Evolutionary conservation across 2,888 invertebrate species (phyloP), one percentile per base, ranked within the genome.

Genomic region (Copidosoma aretas): DNA sequence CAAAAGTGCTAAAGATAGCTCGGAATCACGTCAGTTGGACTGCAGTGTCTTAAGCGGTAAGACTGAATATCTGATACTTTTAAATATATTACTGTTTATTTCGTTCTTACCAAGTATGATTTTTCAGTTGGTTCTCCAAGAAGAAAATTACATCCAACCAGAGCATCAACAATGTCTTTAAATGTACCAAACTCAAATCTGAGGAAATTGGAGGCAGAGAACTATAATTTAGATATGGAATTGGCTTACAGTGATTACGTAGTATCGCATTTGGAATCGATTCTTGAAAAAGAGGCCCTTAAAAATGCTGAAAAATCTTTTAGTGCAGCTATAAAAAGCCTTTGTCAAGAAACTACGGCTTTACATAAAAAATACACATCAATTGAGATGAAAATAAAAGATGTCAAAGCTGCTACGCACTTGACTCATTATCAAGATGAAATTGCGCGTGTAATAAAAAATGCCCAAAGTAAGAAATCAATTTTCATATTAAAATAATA

Each of bases 181-280:
- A 10, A 46, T 32, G 24, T 64, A 10, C 60, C 54, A 49, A 43
- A 62, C 22, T 8, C 54, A 59, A 67, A 53, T 56, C 57, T 72
- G 22, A 69, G 67, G 46, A 72, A 67, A 65, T 22, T 69, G 41
- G 69, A 72, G 52, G 67, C 62, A n/a, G 71, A 72, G 46, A 65
- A 70, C 58, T 60, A 67, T 53, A 72, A 70, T 65, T 70, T 72
- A 22, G 72, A 72, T 58, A 41, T 72, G 21, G 72, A 72, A 12
- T 51, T 70, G 22, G 25, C 19, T 12, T 72, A 72, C 41, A 68
- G 65, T 43, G 58, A 70, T 19, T 68, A 57, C 54, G 10, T 70
- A 19, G 24, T 60, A 43, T 70, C 70, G 5, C 19, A 51, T 21
- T 67, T 64, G 22, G 67, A 67, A 60, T 63, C 63, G 46, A 59